Evolutionary conservation across 2,113 vertebrate genomes (phyloP).

Genomic region (Acrocephalus kingi): DNA sequence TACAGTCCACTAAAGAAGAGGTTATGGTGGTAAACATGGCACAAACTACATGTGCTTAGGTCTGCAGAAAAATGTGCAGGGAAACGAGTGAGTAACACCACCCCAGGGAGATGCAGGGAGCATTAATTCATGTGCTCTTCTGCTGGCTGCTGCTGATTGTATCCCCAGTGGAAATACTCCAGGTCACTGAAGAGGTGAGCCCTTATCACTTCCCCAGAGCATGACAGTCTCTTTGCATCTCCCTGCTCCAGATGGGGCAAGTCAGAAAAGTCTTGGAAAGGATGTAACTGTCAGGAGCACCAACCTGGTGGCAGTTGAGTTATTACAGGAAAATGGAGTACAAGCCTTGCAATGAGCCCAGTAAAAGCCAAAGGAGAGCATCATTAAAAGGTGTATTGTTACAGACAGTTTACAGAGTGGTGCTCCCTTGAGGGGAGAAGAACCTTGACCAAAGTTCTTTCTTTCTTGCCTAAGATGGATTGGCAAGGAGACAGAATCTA

Average conservation of each 20-base stretch:
- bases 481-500: background rate
- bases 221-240: slow-evolving; percentile 11
- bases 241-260: slow-evolving; percentile 41
- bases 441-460: background rate
- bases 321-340: slow-evolving; percentile 54
- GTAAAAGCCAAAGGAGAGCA: slow-evolving; percentile 16
- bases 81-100: slow-evolving; percentile 2
- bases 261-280: slow-evolving; percentile 11
- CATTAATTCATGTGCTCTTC: slow-evolving; percentile 30
- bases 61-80: background rate
- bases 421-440: background rate
- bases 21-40: background rate
- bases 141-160: background rate
- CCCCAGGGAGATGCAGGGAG: slow-evolving; percentile 5
- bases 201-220: slow-evolving; percentile 23
- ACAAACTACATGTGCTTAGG: background rate
- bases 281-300: slow-evolving; percentile 31
- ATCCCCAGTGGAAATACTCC: slow-evolving; percentile 19
- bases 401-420: background rate
- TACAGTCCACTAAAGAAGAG: slow-evolving; percentile 5
- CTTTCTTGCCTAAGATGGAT: slow-evolving; percentile 6
- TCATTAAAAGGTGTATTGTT: slow-evolving; percentile 38
- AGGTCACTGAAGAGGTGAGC: slow-evolving; percentile 40
- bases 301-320: slow-evolving; percentile 37
- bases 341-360: background rate